Evolutionary conservation across 2,797 vertebrate species (phyloP), one percentile per base, ranked within the genome.

Genomic region (Coregonus suidteri): DNA sequence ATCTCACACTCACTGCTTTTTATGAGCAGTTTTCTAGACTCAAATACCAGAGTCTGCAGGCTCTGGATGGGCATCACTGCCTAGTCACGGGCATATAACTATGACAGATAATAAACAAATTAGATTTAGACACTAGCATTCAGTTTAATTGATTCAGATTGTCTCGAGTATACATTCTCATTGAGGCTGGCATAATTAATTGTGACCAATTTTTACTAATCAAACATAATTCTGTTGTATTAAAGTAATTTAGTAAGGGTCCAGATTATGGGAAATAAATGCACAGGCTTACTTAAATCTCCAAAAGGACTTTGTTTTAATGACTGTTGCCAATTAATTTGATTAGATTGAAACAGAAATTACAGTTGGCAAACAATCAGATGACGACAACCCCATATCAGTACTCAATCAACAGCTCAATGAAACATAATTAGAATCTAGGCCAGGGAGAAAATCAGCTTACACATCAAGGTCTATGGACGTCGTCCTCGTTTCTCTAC

Each of bases 381-480:
- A 81, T 84, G 83, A 86, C 15, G 16, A 82, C 71, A 74, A 15
- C 75, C 76, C 82, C 75, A 81, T 88, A 92, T 91, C 91, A 88
- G 66, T 83, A 87, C 90, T 85, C 85, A 90, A 92, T 92, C 89
- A 88, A 84, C 67, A 47, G 79, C 89, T 86, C 34, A 73, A 87
- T 88, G 83, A 87, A 81, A 87, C 86, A 83, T 88, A 88, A 87
- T 92, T 88, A 91, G 80, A 81, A 87, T 84, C 84, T 77, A 89
- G 87, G 81, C 3, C n/a, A 81, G 81, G 75, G 73, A 84, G 86
- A 87, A 88, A 91, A 90, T 89, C 83, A 31, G 82, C 86, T 92
- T 87, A 88, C 6, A 34, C 75, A 47, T 84, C 80, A 77, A 77
- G 77, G 84, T 79, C 82, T 88, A 71, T 71, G 72, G 75, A 78